Evolutionary conservation across 2,888 invertebrate genomes (phyloP).

Genomic region (Apamea epomidion): DNA sequence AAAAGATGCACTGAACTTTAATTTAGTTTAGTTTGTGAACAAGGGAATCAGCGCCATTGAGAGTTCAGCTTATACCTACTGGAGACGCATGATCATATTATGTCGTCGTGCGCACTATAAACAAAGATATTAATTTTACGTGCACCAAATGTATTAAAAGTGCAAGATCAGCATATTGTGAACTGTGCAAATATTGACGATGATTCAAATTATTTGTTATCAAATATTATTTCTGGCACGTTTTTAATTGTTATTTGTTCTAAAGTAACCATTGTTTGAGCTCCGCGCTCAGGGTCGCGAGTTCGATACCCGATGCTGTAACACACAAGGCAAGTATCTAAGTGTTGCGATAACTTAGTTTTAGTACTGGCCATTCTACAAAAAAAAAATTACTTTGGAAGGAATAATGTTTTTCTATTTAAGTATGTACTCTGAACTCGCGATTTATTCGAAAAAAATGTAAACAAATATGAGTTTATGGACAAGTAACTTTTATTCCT

Average conservation of each 20-base stretch:
- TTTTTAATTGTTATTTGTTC: conserved; percentile 34
- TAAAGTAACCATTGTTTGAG: conserved; percentile 33
- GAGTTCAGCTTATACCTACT: no score
- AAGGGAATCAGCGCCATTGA: no score
- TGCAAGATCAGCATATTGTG: neutral
- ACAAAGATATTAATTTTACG: conserved; percentile 1
- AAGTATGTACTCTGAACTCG: no score
- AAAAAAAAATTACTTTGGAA: neutral
- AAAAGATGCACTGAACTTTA: no score
- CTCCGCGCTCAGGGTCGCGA: conserved; percentile 22
- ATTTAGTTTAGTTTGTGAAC: no score
- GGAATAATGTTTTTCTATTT: no score
- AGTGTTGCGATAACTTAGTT: neutral
- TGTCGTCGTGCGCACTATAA: neutral
- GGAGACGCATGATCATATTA: no score
- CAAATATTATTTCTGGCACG: conserved; percentile 28
- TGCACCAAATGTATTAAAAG: neutral
- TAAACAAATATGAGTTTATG: no score
- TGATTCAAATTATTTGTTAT: conserved; percentile 14
- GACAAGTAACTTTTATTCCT: no score
- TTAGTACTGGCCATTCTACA: neutral
- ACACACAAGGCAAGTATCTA: neutral
- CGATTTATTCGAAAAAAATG: no score
- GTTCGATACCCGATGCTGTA: conserved; percentile 46
- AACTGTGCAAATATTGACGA: conserved; percentile 8